Evolutionary conservation across 2,797 vertebrate species (phyloP).

Genomic region (Hozukius guyotensis): DNA sequence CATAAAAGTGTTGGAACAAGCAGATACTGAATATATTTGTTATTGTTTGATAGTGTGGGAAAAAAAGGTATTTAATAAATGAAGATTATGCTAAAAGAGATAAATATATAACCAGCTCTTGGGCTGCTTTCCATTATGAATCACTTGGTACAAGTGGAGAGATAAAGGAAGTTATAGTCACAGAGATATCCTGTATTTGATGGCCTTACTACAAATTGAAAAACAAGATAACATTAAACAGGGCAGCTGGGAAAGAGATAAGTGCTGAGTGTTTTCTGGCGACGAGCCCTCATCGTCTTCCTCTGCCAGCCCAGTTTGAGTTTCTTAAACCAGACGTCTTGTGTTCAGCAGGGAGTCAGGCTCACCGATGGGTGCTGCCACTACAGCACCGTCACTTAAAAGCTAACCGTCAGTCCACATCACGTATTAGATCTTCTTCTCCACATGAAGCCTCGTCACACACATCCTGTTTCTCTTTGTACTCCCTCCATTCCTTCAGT

Average conservation of each 20-base stretch:
- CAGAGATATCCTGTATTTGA: not conserved
- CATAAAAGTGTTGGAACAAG: not conserved
- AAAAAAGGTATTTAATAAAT: not conserved
- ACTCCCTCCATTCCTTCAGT: not conserved
- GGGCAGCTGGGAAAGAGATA: not conserved
- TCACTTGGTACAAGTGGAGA: not conserved
- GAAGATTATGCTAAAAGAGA: not conserved
- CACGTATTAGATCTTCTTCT: conserved; percentile 33
- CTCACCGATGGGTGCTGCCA: conserved; percentile 43
- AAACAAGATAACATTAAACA: not conserved
- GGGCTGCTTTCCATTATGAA: not conserved
- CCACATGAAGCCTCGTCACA: conserved; percentile 19
- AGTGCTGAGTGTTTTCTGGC: not conserved
- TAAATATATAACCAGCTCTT: not conserved
- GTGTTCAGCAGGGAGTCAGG: conserved; percentile 39
- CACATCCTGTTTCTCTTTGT: conserved; percentile 6
- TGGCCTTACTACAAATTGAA: not conserved
- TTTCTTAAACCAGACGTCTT: conserved; percentile 7
- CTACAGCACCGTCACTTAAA: conserved; percentile 34
- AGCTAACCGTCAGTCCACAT: conserved; percentile 56
- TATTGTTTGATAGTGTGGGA: not conserved
- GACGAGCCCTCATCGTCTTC: not conserved
- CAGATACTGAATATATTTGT: not conserved
- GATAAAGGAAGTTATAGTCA: not conserved
- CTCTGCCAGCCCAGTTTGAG: conserved; percentile 2